phyloP scores from a whole-genome alignment of 1,140 invertebrate genomes.

The Zaprionus taronus region DNA sequence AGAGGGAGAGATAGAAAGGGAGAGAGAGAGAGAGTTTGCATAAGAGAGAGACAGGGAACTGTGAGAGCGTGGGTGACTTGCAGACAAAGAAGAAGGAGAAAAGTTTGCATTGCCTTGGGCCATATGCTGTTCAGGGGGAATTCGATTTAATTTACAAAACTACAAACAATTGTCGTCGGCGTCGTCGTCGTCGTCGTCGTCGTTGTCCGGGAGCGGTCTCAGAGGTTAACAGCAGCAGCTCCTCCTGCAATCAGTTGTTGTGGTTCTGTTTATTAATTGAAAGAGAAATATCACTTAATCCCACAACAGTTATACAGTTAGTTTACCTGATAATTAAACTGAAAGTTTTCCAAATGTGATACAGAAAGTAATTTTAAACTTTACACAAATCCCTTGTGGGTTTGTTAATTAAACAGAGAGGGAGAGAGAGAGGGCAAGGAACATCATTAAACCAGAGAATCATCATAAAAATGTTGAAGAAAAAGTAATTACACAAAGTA shows the following conservation, averaged over 20 bases:
- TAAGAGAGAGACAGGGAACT: not conserved
- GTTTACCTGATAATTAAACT: slow-evolving; percentile 1
- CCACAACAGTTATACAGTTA: slow-evolving; percentile 2
- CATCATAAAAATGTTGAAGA: no score
- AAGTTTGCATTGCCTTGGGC: not conserved
- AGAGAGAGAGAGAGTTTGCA: not conserved
- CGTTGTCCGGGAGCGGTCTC: not conserved
- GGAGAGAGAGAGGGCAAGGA: not conserved
- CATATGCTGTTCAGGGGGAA: not conserved
- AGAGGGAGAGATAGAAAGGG: not conserved
- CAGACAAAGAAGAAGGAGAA: not conserved
- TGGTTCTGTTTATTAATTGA: slow-evolving; percentile 1
- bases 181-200: no score
- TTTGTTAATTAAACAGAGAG: not conserved
- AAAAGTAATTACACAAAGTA: no score
- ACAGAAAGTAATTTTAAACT: not conserved
- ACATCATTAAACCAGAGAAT: no score
- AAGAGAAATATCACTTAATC: slow-evolving; percentile 4
- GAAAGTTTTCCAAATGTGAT: not conserved
- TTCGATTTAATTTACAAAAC: slow-evolving; percentile 11
- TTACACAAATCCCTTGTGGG: not conserved
- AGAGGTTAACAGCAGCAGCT: not conserved
- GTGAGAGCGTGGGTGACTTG: not conserved
- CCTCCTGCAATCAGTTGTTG: not conserved
- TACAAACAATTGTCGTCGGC: not conserved